Evolutionary conservation across 2,888 invertebrate genomes (phyloP).

Genomic region (Arge pagana): DNA sequence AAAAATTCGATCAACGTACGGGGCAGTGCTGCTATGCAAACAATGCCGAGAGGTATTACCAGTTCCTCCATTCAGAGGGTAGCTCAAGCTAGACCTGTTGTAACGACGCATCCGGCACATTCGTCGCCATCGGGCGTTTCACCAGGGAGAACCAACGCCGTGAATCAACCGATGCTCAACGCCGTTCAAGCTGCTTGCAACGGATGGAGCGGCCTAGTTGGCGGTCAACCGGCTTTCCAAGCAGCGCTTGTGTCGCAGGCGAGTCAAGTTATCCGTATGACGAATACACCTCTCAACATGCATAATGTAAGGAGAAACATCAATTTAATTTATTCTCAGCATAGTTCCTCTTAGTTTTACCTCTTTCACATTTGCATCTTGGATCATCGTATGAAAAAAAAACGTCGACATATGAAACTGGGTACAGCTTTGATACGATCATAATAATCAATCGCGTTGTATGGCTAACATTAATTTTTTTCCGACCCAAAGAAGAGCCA

Average conservation of each 20-base stretch:
- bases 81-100: constrained; percentile 48
- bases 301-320: constrained; percentile 51
- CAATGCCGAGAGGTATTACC: constrained; percentile 43
- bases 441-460: no score
- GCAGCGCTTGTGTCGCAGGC: constrained; percentile 49
- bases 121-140: constrained; percentile 46
- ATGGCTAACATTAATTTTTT: no score
- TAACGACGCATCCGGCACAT: constrained; percentile 47
- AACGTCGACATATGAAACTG: no score
- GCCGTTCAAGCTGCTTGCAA: constrained; percentile 55
- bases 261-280: constrained; percentile 52
- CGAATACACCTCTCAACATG: constrained; percentile 47
- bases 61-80: constrained; percentile 48
- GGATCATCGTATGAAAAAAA: no score
- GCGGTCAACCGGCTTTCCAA: constrained; percentile 57
- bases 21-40: constrained; percentile 35
- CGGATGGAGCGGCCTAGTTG: constrained; percentile 59
- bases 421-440: no score
- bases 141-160: constrained; percentile 17
- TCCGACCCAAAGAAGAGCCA: no score
- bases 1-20: constrained; percentile 47
- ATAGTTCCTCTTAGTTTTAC: not conserved
- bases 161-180: constrained; percentile 52
- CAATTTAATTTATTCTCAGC: constrained; percentile 2
- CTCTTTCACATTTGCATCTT: not conserved